These are phyloP conservation scores for Alectoris magna DNA, from an alignment of 2,797 vertebrate species.

Conservation along the genomic window DNA sequence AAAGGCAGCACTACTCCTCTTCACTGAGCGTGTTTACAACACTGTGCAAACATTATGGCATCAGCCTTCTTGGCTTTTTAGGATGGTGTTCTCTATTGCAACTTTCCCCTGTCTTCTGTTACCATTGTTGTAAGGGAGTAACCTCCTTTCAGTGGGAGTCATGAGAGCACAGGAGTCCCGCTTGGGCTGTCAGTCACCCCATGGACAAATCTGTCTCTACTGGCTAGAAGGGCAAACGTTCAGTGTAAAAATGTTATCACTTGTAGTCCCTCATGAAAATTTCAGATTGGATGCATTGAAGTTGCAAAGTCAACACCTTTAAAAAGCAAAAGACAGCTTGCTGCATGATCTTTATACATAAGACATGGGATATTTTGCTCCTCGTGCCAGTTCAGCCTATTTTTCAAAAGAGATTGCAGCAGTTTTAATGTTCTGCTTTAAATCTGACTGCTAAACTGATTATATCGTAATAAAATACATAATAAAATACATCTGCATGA, in stretches of 20 bases:
- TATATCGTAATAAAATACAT: slow-evolving; percentile 34
- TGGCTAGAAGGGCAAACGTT: not conserved
- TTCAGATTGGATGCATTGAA: not conserved
- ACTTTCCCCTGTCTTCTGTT: not conserved
- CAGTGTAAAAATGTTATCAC: slow-evolving; percentile 19
- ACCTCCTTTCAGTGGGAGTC: no score
- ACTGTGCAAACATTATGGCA: not conserved
- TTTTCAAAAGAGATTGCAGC: slow-evolving; percentile 4
- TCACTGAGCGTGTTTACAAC: not conserved
- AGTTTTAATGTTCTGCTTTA: slow-evolving; percentile 21
- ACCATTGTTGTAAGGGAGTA: not conserved
- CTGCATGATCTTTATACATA: not conserved
- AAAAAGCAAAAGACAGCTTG: slow-evolving; percentile 35
- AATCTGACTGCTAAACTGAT: not conserved
- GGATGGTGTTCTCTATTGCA: not conserved
- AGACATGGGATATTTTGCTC: slow-evolving; percentile 22
- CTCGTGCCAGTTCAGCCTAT: slow-evolving; percentile 22
- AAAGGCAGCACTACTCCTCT: not conserved
- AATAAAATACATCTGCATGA: slow-evolving; percentile 46
- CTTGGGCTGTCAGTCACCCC: not conserved
- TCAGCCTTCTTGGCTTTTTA: not conserved
- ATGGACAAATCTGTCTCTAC: no score
- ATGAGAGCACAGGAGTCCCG: not conserved
- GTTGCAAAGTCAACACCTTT: slow-evolving; percentile 39
- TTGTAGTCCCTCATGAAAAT: slow-evolving; percentile 37